phyloP scores from a whole-genome alignment of 1,140 invertebrate species.

The Samia ricini region DNA sequence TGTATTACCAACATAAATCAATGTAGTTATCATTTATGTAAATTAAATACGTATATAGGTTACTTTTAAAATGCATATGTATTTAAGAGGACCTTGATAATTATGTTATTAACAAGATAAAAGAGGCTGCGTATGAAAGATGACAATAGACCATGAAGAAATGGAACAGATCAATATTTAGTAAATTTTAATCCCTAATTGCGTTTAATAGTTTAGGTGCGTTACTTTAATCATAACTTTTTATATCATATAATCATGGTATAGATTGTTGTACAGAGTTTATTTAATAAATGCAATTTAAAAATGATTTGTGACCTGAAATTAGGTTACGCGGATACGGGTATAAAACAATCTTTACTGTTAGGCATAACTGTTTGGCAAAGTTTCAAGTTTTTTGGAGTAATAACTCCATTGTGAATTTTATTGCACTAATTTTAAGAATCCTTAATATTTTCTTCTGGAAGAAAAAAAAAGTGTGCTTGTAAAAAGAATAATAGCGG shows the following conservation, averaged over 20 bases:
- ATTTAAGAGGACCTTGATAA: too few species aligned
- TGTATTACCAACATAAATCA: too few species aligned
- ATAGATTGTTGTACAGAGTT: background rate
- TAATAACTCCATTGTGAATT: slow-evolving; percentile 24
- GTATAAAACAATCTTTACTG: background rate
- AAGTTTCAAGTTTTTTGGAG: slow-evolving; percentile 25
- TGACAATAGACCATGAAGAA: too few species aligned
- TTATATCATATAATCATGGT: background rate
- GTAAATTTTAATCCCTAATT: too few species aligned
- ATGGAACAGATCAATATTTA: too few species aligned
- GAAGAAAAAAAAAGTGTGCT: slow-evolving; percentile 13
- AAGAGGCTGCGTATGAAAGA: too few species aligned
- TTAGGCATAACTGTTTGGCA: slow-evolving; percentile 15
- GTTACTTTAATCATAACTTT: background rate
- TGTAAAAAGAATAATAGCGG: slow-evolving; percentile 38
- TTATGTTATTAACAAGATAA: too few species aligned
- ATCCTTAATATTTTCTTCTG: slow-evolving; percentile 14
- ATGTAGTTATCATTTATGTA: too few species aligned
- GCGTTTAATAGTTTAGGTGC: too few species aligned
- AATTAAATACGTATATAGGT: too few species aligned
- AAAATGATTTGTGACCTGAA: slow-evolving; percentile 7
- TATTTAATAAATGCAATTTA: background rate
- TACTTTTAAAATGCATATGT: too few species aligned
- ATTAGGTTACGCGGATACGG: slow-evolving; percentile 14
- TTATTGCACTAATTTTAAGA: slow-evolving; percentile 3